Percentiles rank a stretch among this genome's conserved stretches.
phyloP scores from a whole-genome alignment of 1,140 invertebrate species.

The Colletes latitarsis region DNA sequence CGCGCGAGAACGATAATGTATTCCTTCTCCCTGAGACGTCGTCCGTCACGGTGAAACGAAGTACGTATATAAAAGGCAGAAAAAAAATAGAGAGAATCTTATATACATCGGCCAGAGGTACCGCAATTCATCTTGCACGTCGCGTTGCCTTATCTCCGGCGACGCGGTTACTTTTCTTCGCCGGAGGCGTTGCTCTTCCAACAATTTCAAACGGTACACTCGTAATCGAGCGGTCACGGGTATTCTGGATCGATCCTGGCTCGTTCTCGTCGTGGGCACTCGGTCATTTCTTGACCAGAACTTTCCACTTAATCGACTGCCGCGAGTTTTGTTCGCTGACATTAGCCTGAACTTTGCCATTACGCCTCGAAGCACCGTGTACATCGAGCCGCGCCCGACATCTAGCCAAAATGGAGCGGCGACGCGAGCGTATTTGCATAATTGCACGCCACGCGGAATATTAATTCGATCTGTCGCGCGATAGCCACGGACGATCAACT shows the following conservation, averaged over 20 bases:
- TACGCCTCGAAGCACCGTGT: neutral
- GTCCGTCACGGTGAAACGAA: neutral
- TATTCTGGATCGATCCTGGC: neutral
- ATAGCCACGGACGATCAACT: too few species aligned
- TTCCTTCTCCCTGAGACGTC: too few species aligned
- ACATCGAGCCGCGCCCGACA: too few species aligned
- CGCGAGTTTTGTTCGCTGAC: neutral
- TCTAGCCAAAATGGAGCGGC: neutral
- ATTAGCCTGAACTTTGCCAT: slow-evolving; percentile 40
- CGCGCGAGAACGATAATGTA: too few species aligned
- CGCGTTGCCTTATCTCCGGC: neutral
- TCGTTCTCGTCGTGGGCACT: neutral
- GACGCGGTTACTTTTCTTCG: neutral
- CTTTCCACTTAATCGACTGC: slow-evolving; percentile 40
- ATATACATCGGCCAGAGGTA: too few species aligned
- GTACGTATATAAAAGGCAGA: neutral
- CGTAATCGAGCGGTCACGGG: neutral
- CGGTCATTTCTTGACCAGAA: slow-evolving; percentile 27
- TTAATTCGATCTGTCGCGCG: neutral
- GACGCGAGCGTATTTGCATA: neutral
- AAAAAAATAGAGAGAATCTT: neutral
- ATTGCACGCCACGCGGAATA: neutral
- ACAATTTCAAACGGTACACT: neutral
- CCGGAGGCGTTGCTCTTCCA: neutral
- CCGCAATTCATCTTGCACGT: neutral